phyloP scores from a whole-genome alignment of 2,113 vertebrate genomes.

The Aphelocoma coerulescens region DNA sequence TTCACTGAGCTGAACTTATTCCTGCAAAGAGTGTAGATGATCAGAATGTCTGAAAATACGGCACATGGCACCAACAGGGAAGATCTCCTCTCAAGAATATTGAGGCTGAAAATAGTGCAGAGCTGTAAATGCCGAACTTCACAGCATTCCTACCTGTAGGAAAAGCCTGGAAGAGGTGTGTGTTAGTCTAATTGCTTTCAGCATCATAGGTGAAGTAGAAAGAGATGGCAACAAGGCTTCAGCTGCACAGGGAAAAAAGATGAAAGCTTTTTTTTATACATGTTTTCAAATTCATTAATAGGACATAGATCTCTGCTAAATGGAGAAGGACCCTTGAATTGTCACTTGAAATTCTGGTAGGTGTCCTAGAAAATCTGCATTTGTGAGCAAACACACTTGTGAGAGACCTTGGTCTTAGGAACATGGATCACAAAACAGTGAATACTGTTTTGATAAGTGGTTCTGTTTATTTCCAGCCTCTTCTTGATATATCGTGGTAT shows the following conservation, averaged over 20 bases:
- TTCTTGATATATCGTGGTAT: not conserved
- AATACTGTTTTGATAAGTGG: not conserved
- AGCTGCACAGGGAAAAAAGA: not conserved
- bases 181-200: not conserved
- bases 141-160: not conserved
- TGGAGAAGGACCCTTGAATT: not conserved
- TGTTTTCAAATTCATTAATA: not conserved
- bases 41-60: not conserved
- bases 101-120: not conserved
- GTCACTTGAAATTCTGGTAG: not conserved
- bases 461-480: not conserved
- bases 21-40: not conserved
- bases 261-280: not conserved
- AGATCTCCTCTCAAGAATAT: not conserved
- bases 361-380: not conserved
- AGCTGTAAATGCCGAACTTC: not conserved
- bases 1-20: not conserved
- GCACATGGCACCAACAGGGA: not conserved
- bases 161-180: not conserved
- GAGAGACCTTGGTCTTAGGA: not conserved
- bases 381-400: not conserved
- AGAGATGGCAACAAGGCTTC: not conserved
- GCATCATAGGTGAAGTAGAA: not conserved
- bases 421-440: not conserved
- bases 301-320: not conserved